Conservation (phyloP, 2,888 invertebrate species). For the Aleiodes alternator region DNA sequence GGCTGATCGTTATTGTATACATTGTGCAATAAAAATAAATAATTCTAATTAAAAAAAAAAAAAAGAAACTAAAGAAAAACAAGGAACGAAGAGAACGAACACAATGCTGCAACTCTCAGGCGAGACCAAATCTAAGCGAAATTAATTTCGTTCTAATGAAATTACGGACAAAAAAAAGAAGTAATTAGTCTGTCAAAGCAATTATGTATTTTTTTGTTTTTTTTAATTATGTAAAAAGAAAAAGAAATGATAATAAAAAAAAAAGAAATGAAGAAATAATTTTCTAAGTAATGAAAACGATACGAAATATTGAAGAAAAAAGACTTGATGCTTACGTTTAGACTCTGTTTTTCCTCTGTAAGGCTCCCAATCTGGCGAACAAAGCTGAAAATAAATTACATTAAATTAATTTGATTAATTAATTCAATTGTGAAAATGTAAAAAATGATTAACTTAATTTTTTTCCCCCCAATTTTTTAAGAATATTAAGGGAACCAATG, state of each 20-base stretch:
- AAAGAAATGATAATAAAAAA: background rate
- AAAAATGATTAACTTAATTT: too few species aligned
- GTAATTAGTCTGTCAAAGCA: background rate
- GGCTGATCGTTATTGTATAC: constrained; percentile 68
- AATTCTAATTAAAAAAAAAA: constrained; percentile 55
- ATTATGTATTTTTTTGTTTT: background rate
- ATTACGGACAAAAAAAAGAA: background rate
- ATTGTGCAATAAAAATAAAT: constrained; percentile 54
- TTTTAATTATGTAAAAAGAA: too few species aligned
- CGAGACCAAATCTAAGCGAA: constrained; percentile 30
- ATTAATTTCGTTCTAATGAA: background rate
- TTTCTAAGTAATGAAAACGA: constrained; percentile 52
- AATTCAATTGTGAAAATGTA: background rate
- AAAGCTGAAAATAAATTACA: constrained; percentile 60
- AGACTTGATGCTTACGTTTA: constrained; percentile 65
- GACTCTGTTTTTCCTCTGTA: constrained; percentile 69
- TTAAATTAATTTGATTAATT: too few species aligned
- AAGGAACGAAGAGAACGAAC: constrained; percentile 54
- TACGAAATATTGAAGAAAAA: constrained; percentile 39
- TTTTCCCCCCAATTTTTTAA: too few species aligned
- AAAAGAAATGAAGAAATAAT: constrained; percentile 43
- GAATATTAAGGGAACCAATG: too few species aligned
- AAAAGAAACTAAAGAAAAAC: constrained; percentile 50
- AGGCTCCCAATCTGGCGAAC: constrained; percentile 72
- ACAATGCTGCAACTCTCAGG: constrained; percentile 42